A percentile compares a stretch with the other conserved stretches of the same genome.
These are phyloP conservation scores for Coryphaenoides rupestris DNA, from an alignment of 2,113 vertebrate species.

Conservation along the genomic window DNA sequence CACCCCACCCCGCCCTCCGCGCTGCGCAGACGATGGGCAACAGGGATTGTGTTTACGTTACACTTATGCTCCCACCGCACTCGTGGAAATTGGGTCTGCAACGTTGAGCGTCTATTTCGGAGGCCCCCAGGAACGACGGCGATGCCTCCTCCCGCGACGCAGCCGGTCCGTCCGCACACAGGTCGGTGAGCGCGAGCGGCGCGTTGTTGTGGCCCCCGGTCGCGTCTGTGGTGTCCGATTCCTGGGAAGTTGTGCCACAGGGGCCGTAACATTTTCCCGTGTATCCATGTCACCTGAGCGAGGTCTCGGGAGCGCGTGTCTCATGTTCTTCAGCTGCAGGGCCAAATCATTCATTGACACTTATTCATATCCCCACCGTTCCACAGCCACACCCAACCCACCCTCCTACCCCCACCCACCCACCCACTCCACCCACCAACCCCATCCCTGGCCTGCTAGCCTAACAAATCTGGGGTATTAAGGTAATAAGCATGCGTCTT, in stretches of 20 bases:
- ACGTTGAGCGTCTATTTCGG: conserved; percentile 72
- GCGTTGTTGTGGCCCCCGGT: conserved; percentile 30
- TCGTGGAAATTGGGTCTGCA: conserved; percentile 75
- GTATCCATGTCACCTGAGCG: conserved; percentile 58
- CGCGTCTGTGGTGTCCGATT: conserved; percentile 56
- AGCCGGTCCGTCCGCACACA: conserved; percentile 68
- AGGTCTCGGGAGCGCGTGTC: conserved; percentile 36
- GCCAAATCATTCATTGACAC: conserved; percentile 59
- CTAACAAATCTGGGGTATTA: conserved; percentile 45
- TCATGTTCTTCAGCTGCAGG: conserved; percentile 48
- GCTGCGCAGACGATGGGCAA: conserved; percentile 57
- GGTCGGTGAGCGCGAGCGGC: conserved; percentile 46
- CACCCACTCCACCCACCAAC: conserved; percentile 12
- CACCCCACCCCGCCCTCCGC: conserved; percentile 69
- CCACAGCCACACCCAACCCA: no score
- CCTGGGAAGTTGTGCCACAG: conserved; percentile 51
- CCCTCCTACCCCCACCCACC: no score
- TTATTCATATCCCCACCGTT: conserved; percentile 52
- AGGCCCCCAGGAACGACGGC: conserved; percentile 56
- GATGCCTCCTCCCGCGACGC: conserved; percentile 48
- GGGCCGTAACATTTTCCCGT: conserved; percentile 36
- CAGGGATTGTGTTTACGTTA: conserved; percentile 73
- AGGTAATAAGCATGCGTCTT: conserved; percentile 50
- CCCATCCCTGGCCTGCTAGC: not conserved
- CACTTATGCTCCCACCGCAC: conserved; percentile 70